Percentiles rank a stretch among this genome's conserved stretches.
phyloP scores from a whole-genome alignment of 2,113 vertebrate species.

The Zeus faber region DNA sequence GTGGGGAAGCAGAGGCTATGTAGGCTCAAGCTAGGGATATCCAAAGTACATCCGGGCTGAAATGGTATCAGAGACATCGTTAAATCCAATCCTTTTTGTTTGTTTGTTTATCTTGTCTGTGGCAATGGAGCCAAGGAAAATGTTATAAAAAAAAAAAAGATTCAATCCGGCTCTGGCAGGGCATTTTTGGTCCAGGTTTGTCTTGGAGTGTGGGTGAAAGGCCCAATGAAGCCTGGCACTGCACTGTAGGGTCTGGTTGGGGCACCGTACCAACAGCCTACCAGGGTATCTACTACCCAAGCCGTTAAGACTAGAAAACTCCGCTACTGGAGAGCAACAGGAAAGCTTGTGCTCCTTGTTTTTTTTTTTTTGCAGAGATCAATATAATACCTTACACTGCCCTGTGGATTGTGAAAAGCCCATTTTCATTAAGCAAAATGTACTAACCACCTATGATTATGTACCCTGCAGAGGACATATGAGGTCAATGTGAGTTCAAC shows the following conservation, averaged over 20 bases:
- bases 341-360: no score
- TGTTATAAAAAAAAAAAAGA: slow-evolving; percentile 33
- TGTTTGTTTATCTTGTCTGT: slow-evolving; percentile 18
- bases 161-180: slow-evolving; percentile 34
- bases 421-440: slow-evolving; percentile 24
- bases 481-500: slow-evolving; percentile 44
- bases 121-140: slow-evolving; percentile 24
- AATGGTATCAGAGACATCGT: neutral
- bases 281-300: slow-evolving; percentile 26
- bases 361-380: slow-evolving; percentile 19
- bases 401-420: slow-evolving; percentile 35
- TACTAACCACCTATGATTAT: slow-evolving; percentile 27
- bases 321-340: slow-evolving; percentile 12
- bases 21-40: slow-evolving; percentile 12
- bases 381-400: slow-evolving; percentile 46
- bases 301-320: slow-evolving; percentile 17
- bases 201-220: slow-evolving; percentile 48
- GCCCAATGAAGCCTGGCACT: slow-evolving; percentile 52
- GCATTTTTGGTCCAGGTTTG: slow-evolving; percentile 29
- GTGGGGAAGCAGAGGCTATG: slow-evolving; percentile 12
- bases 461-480: slow-evolving; percentile 40
- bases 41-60: slow-evolving; percentile 21
- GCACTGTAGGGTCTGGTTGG: slow-evolving; percentile 31
- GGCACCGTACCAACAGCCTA: slow-evolving; percentile 28
- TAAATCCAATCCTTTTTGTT: neutral